phyloP scores from a whole-genome alignment of 2,113 vertebrate species.

The Phyllopteryx taeniolatus region DNA sequence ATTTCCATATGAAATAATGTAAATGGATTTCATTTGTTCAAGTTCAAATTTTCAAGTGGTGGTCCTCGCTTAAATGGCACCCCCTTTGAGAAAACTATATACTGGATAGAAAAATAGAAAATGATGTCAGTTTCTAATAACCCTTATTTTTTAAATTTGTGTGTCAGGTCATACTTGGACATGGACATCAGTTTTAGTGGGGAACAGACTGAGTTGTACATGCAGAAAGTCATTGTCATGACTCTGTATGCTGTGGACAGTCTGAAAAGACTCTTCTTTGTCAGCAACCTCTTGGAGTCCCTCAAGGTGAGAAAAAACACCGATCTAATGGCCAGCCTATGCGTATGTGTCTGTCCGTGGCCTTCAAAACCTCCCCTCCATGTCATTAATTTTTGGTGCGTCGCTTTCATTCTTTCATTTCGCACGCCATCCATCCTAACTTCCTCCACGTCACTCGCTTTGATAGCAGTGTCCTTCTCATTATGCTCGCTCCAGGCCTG shows the following conservation, averaged over 20 bases:
- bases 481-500: slow-evolving; percentile 15
- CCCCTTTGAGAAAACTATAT: no score
- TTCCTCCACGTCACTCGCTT: slow-evolving; percentile 10
- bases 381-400: slow-evolving; percentile 14
- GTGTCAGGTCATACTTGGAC: slow-evolving; percentile 78
- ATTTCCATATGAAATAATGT: no score
- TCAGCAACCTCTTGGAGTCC: slow-evolving; percentile 82
- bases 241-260: slow-evolving; percentile 60
- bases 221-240: slow-evolving; percentile 69
- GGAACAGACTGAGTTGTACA: slow-evolving; percentile 75
- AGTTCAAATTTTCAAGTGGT: no score
- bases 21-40: no score
- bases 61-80: no score
- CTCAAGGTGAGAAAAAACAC: slow-evolving; percentile 78
- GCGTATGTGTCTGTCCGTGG: background rate
- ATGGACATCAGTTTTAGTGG: slow-evolving; percentile 77
- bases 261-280: slow-evolving; percentile 81
- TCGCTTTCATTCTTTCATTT: slow-evolving; percentile 5
- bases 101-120: background rate
- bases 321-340: background rate
- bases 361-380: slow-evolving; percentile 1
- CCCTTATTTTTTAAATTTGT: slow-evolving; percentile 1
- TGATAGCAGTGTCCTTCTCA: slow-evolving; percentile 11
- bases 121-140: background rate
- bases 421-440: background rate